Conservation (phyloP, 2,888 invertebrate species). For the Seladonia tumulorum region DNA sequence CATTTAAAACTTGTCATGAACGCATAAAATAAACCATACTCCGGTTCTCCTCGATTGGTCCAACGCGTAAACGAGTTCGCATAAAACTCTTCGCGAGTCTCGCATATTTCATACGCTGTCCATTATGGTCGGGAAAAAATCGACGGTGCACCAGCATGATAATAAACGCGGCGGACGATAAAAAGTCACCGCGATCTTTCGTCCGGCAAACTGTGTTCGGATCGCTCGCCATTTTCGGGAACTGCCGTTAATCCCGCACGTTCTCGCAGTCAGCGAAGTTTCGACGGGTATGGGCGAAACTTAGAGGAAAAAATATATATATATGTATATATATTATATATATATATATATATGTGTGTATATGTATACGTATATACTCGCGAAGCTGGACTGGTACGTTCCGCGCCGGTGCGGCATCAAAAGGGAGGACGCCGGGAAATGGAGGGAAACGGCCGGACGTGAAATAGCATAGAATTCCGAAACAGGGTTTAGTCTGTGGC, state of each 20-base stretch:
- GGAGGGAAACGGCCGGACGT: constrained; percentile 55
- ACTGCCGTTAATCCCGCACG: constrained; percentile 12
- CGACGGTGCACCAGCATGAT: neutral
- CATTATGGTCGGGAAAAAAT: neutral
- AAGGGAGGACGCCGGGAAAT: constrained; percentile 45
- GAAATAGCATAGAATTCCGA: constrained; percentile 61
- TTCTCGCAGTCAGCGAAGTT: constrained; percentile 30
- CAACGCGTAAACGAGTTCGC: neutral
- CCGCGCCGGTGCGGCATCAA: constrained; percentile 35
- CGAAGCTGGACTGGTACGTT: constrained; percentile 22
- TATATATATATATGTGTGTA: neutral
- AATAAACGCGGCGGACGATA: neutral
- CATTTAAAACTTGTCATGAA: too few relatives aligned
- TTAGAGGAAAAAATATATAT: constrained; percentile 38
- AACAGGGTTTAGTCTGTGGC: constrained; percentile 64
- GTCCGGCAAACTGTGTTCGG: constrained; percentile 1
- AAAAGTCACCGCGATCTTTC: constrained; percentile 13
- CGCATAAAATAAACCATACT: too few relatives aligned
- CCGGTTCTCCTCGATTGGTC: too few relatives aligned
- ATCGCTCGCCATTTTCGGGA: constrained; percentile 4
- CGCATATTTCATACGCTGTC: neutral
- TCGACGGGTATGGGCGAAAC: constrained; percentile 21
- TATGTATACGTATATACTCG: neutral
- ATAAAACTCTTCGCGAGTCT: neutral
- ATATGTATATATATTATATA: too few relatives aligned